Evolutionary conservation across 1,140 invertebrate genomes (phyloP), one percentile per base, ranked within the genome.

Genomic region (Drosophila pectinifera): DNA sequence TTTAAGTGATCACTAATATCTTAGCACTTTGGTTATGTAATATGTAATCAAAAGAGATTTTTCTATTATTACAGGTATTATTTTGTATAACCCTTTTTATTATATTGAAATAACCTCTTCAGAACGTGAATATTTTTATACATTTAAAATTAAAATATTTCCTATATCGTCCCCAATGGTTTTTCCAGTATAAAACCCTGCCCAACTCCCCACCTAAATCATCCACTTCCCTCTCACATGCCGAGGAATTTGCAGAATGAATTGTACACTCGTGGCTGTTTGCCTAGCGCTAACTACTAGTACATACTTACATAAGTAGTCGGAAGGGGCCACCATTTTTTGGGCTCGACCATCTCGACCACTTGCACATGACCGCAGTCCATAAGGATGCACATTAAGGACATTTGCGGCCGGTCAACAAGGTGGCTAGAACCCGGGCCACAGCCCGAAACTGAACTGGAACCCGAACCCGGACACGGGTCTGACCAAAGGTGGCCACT

Each of bases 311-410:
- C 42, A 20, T 16, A 54, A 46, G 45, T 77, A 61, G 43, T 24
- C 6, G 36, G 42, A 34, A 26, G 10, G 24, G 20, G 53, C 48
- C 20, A 28, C 13, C 48, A 49, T 63, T 74, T 84, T 83, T 76
- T 62, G 64, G 63, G 78, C 83, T 88, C 63, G 73, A 74, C 77
- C 81, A 67, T 48, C 82, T 81, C 63, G 62, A 83, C 79, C 73
- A 86, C 78, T 86, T 86, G 77, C 82, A 86, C 83, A 78, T 78
- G 78, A 70, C 76, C 84, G 45, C 53, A 79, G 83, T 80, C 80
- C 76, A 84, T 80, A 78, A 83, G 84, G 84, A 89, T 84, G 84
- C 84, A 89, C 84, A 89, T 90, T 90, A 91, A 77, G 90, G 75
- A 85, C 90, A 91, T 91, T 83, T 90, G 90, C 73, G 75, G 70